These are phyloP conservation scores for Myripristis murdjan DNA, from an alignment of 2,797 vertebrate genomes.

Conservation along the genomic window DNA sequence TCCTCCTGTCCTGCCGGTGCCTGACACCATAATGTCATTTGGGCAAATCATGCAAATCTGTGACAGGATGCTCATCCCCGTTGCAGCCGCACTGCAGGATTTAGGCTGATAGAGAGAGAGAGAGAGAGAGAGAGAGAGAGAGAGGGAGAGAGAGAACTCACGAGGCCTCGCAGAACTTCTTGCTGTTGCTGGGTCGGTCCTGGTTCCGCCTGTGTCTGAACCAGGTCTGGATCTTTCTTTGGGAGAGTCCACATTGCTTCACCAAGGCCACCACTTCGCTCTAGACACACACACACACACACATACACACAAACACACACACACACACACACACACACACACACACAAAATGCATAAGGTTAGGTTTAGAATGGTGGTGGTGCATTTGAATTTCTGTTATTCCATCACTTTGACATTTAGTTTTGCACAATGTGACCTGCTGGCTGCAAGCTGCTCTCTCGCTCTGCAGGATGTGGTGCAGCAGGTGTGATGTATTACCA, in stretches of 20 bases:
- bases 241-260: conserved; percentile 85
- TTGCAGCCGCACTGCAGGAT: too few species aligned
- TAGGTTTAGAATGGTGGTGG: too few species aligned
- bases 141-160: conserved; percentile 67
- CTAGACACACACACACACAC: conserved; percentile 62
- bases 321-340: conserved; percentile 19
- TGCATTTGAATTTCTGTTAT: neutral
- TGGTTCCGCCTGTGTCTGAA: conserved; percentile 89
- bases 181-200: conserved; percentile 88
- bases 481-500: neutral
- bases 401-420: neutral
- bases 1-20: too few species aligned
- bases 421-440: neutral
- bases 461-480: neutral
- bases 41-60: too few species aligned
- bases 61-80: neutral
- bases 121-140: neutral
- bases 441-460: neutral
- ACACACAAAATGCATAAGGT: too few species aligned
- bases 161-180: conserved; percentile 94
- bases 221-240: conserved; percentile 90
- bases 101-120: too few species aligned
- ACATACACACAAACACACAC: neutral
- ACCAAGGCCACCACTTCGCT: conserved; percentile 76
- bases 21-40: too few species aligned